A percentile compares a stretch with the other conserved stretches of the same genome.
These are phyloP conservation scores for Anthopleura sola DNA, from an alignment of 64 coral and sea anemone species.

Conservation along the genomic window DNA sequence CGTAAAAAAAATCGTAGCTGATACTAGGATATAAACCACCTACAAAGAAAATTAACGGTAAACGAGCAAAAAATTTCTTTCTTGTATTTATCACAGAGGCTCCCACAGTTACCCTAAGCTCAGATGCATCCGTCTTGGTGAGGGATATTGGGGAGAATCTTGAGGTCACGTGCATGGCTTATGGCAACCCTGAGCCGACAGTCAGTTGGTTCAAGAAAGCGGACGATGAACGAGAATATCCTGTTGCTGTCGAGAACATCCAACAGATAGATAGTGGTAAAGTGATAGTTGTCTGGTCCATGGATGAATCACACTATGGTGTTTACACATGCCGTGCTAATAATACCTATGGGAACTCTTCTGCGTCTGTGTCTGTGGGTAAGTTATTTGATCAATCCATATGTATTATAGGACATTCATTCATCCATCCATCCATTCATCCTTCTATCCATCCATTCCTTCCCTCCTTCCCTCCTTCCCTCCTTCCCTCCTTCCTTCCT, in stretches of 20 bases:
- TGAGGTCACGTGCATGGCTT: slow-evolving; percentile 28
- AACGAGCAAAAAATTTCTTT: background rate
- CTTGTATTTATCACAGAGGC: slow-evolving; percentile 22
- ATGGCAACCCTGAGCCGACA: slow-evolving; percentile 39
- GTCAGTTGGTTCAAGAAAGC: slow-evolving; percentile 46
- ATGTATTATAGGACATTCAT: too few relatives aligned
- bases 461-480: too few relatives aligned
- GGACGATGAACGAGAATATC: background rate
- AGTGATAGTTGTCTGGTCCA: background rate
- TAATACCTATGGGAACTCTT: slow-evolving; percentile 37
- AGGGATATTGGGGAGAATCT: slow-evolving; percentile 20
- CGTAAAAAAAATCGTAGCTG: too few relatives aligned
- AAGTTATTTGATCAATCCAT: background rate
- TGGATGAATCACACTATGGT: slow-evolving; percentile 38
- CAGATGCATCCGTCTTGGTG: background rate
- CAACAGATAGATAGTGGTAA: slow-evolving; percentile 6
- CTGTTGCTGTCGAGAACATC: background rate
- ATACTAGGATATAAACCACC: too few relatives aligned
- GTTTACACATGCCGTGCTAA: slow-evolving; percentile 29
- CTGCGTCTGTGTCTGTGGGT: slow-evolving; percentile 24
- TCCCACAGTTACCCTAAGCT: background rate
- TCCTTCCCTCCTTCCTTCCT: too few relatives aligned
- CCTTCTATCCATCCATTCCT: too few relatives aligned
- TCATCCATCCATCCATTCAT: too few relatives aligned
- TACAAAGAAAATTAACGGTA: too few relatives aligned